Evolutionary conservation across 2,888 invertebrate species (phyloP).

Genomic region (Drosophila nr. perissopoda): DNA sequence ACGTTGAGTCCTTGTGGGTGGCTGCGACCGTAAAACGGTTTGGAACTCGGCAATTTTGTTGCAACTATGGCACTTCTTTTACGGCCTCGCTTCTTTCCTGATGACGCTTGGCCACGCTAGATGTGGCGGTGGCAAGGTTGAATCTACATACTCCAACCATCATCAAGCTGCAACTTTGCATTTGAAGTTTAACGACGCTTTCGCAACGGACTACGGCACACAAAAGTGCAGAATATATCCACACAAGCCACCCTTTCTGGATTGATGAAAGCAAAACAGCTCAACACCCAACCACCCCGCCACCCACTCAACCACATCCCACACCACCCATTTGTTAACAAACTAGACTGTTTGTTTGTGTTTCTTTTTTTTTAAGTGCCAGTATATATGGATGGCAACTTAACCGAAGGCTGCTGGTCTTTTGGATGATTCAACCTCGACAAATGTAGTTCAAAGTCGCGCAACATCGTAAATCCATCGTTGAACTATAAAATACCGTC

Average conservation of each 20-base stretch:
- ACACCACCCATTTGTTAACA: constrained; percentile 47
- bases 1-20: constrained; percentile 9
- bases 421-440: constrained; percentile 44
- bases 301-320: constrained; percentile 15
- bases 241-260: constrained; percentile 9
- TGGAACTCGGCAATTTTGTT: constrained; percentile 73
- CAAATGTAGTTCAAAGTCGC: constrained; percentile 79
- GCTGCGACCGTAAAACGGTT: constrained; percentile 49
- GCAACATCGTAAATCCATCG: constrained; percentile 77
- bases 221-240: constrained; percentile 33
- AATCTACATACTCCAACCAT: constrained; percentile 41
- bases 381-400: constrained; percentile 32
- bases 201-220: constrained; percentile 60
- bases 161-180: constrained; percentile 35
- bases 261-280: constrained; percentile 10
- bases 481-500: constrained; percentile 79
- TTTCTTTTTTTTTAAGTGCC: constrained; percentile 20
- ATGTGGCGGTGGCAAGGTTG: constrained; percentile 18
- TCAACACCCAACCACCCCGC: constrained; percentile 1
- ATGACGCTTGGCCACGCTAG: constrained; percentile 14
- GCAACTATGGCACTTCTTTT: constrained; percentile 53
- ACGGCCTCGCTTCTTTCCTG: constrained; percentile 54
- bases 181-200: constrained; percentile 59
- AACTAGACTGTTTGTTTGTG: constrained; percentile 35
- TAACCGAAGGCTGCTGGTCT: constrained; percentile 34